Conservation (phyloP, 2,113 vertebrate species). For the Baryphthengus martii region DNA sequence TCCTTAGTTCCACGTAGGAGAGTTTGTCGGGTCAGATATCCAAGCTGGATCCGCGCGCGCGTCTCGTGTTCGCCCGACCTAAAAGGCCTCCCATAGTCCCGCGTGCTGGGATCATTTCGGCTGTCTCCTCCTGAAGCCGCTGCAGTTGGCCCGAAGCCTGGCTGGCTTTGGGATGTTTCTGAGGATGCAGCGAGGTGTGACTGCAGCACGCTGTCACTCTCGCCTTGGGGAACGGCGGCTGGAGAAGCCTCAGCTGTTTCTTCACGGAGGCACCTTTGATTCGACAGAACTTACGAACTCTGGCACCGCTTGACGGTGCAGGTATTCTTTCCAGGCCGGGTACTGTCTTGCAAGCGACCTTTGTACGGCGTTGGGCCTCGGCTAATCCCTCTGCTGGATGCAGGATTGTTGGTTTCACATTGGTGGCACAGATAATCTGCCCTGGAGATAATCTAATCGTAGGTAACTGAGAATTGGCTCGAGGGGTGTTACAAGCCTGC, state of each 20-base stretch:
- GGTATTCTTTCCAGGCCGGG: not conserved
- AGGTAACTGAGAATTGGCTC: not conserved
- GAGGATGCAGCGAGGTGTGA: not conserved
- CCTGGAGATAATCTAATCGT: not conserved
- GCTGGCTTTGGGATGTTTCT: not conserved
- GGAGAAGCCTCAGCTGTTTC: not conserved
- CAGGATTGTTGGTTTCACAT: not conserved
- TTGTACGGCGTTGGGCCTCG: not conserved
- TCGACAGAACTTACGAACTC: not conserved
- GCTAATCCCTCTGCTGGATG: not conserved
- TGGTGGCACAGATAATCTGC: not conserved
- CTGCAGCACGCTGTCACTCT: not conserved
- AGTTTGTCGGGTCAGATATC: slow-evolving; percentile 33
- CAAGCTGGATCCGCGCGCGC: not conserved
- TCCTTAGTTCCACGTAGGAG: not conserved
- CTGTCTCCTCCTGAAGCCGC: not conserved
- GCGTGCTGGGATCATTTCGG: not conserved
- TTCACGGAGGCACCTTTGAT: not conserved
- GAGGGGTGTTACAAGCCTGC: not conserved
- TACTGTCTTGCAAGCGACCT: not conserved
- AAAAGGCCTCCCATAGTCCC: not conserved
- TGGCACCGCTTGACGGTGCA: not conserved
- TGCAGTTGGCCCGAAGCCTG: not conserved
- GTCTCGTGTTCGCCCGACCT: slow-evolving; percentile 39
- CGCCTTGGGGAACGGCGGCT: not conserved